phyloP scores from a whole-genome alignment of 1,140 invertebrate genomes.

The Aphaenogaster rudis region DNA sequence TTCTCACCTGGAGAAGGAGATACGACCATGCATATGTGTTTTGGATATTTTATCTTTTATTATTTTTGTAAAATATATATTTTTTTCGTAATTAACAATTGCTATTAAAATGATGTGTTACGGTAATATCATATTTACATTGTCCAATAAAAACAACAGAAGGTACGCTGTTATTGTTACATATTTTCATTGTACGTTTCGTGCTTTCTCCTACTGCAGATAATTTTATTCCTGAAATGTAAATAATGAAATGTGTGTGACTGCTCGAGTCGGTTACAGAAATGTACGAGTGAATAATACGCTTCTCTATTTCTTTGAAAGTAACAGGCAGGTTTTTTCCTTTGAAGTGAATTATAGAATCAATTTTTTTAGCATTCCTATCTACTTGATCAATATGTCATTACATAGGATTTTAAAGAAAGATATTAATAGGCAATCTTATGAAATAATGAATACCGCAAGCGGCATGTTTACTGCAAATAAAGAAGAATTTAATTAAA shows the following conservation, averaged over 20 bases:
- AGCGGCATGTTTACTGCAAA: background rate
- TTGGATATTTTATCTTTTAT: conserved; percentile 11
- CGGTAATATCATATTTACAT: background rate
- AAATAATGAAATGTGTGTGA: conserved; percentile 13
- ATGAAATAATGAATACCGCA: background rate
- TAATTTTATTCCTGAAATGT: conserved; percentile 44
- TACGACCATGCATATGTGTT: background rate
- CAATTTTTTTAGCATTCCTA: background rate
- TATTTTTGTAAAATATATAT: background rate
- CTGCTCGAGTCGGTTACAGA: background rate
- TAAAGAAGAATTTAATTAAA: background rate
- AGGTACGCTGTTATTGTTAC: background rate
- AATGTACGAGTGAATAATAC: conserved; percentile 20
- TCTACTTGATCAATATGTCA: background rate
- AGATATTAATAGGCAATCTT: background rate
- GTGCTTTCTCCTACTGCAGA: background rate
- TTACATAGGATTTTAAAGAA: background rate
- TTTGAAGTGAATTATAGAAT: conserved; percentile 30
- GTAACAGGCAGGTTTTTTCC: background rate
- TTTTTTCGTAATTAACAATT: background rate
- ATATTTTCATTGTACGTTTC: background rate
- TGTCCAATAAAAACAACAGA: background rate
- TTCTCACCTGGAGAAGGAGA: conserved; percentile 35
- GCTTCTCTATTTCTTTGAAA: background rate
- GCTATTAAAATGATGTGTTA: conserved; percentile 25